Conservation (phyloP, 2,113 vertebrate genomes). For the Oryzias celebensis region DNA sequence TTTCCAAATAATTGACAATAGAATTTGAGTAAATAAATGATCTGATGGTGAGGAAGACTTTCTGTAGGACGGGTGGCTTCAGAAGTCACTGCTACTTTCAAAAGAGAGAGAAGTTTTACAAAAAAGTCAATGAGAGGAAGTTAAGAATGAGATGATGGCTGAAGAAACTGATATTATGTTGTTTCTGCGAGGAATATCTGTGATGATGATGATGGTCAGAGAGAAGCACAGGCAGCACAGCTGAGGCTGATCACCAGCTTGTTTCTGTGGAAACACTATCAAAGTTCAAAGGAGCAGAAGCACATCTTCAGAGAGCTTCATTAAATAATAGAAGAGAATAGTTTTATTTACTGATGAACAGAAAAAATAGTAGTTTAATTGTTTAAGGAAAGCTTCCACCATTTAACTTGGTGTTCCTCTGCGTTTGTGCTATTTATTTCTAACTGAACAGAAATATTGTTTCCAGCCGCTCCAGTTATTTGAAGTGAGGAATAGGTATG, state of each 20-base stretch:
- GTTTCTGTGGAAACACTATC: slow-evolving; percentile 48
- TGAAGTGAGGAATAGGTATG: slow-evolving; percentile 68
- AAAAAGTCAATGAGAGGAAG: slow-evolving; percentile 43
- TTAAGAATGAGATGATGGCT: slow-evolving; percentile 22
- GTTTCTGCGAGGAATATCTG: slow-evolving; percentile 62
- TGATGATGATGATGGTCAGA: slow-evolving; percentile 53
- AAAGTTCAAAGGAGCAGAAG: too few species aligned
- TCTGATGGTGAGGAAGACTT: background rate
- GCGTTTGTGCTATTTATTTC: slow-evolving; percentile 30
- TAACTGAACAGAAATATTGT: slow-evolving; percentile 56
- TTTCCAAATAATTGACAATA: background rate
- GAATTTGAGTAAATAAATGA: slow-evolving; percentile 3
- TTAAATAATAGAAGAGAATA: too few species aligned
- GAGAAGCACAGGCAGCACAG: slow-evolving; percentile 42
- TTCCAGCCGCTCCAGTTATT: slow-evolving; percentile 51
- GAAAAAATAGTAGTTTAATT: too few species aligned
- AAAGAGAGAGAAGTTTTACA: slow-evolving; percentile 31
- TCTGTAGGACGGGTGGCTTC: background rate
- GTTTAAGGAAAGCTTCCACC: too few species aligned
- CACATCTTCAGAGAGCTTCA: too few species aligned
- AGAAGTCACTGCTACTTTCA: slow-evolving; percentile 1
- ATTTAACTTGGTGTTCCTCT: background rate
- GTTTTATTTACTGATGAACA: too few species aligned
- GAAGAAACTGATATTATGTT: slow-evolving; percentile 63
- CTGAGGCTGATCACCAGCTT: slow-evolving; percentile 35